A percentile compares a stretch with the other conserved stretches of the same genome.
These are phyloP conservation scores for Drosophila atripex DNA, from an alignment of 2,888 invertebrate genomes.

Conservation along the genomic window DNA sequence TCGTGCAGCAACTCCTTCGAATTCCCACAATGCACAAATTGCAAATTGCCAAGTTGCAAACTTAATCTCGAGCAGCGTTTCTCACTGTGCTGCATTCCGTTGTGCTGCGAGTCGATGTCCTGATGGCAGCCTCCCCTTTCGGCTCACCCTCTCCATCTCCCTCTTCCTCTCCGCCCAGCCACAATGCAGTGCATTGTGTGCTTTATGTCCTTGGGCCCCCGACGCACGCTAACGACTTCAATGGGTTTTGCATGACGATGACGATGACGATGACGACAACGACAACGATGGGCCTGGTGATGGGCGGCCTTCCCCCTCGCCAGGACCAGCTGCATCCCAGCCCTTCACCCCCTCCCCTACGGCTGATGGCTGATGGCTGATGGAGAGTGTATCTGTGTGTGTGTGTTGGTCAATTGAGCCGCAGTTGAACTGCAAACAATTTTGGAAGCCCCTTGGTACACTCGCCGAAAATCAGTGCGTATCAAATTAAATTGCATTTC, in stretches of 20 bases:
- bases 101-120: conserved; percentile 26
- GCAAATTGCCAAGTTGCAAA: conserved; percentile 4
- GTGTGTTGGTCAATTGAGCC: conserved; percentile 67
- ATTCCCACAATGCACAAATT: neutral
- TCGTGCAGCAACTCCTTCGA: neutral
- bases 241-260: conserved; percentile 70
- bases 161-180: neutral
- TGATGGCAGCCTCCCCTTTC: neutral
- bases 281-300: conserved; percentile 49
- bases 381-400: conserved; percentile 44
- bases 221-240: conserved; percentile 71
- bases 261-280: conserved; percentile 51
- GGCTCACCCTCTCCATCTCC: too few relatives aligned
- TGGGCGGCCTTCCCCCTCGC: conserved; percentile 17
- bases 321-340: neutral
- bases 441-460: conserved; percentile 52
- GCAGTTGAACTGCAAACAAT: conserved; percentile 73
- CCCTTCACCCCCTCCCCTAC: neutral
- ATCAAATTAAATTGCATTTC: conserved; percentile 75
- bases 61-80: conserved; percentile 1
- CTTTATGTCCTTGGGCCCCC: conserved; percentile 59
- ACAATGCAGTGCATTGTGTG: conserved; percentile 53
- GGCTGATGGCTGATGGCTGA: conserved; percentile 3
- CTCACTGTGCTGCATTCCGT: conserved; percentile 23
- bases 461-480: conserved; percentile 54